Evolutionary conservation across 2,888 invertebrate species (phyloP), one percentile per base, ranked within the genome.

Genomic region (Spilarctia lutea): DNA sequence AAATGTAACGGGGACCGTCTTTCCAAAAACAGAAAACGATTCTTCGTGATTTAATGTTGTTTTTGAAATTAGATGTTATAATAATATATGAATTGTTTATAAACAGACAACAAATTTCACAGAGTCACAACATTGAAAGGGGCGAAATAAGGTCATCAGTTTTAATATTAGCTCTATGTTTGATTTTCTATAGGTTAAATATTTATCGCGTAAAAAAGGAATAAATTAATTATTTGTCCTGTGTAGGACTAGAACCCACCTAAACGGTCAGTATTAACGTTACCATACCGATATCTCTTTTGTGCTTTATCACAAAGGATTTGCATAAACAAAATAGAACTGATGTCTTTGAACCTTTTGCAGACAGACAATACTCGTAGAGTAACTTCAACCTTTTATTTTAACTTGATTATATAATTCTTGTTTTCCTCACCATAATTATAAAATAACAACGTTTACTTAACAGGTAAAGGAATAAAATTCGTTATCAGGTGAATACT

Each of bases 401-500:
- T 2, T 1, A 56, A 2, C 52, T 56, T n/a, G n/a, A 56, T 56
- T 56, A n/a, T 30, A 3, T 18, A 30, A 7, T 63, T 18, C 27
- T 63, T 63, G 60, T 18, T 30, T 18, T 30, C 18, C 7, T 63
- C 27, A 8, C 4, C 27, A 30, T 63, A 4, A 10, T 60, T n/a
- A 27, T n/a, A 3, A 18, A 63, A n/a, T 13, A 27, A 30, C 63
- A 18, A 11, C 16, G 27, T 63, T 30, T 30, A 30, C 27, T 18
- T 63, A 63, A 30, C 30, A 27, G 63, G 30, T 30, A 63, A 30
- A 63, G 39, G n/a, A 74, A 74, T 70, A 69, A 76, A 82, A 76
- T 68, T 24, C 48, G 2, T 7, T 42, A 35, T 83, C 65, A 11
- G 77, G 84, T 85, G 84, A 84, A 77, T 72, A 67, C 42, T 85